Conservation (phyloP, 2,113 vertebrate species). For the Theristicus caerulescens region DNA sequence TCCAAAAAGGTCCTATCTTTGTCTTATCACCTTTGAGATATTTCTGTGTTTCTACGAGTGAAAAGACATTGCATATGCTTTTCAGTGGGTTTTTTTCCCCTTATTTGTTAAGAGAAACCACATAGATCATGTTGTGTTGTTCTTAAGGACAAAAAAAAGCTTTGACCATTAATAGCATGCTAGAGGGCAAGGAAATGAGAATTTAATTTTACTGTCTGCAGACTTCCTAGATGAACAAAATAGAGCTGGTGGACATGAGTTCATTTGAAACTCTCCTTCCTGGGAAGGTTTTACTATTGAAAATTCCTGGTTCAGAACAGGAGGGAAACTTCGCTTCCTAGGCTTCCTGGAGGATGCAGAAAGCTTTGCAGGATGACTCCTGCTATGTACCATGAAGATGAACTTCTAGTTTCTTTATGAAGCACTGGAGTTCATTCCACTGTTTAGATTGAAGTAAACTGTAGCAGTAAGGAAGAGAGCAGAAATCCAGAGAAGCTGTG, state of each 20-base stretch:
- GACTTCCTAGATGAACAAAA: not conserved
- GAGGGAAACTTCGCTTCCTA: not conserved
- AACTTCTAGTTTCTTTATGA: not conserved
- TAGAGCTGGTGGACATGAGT: not conserved
- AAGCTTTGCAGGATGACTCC: not conserved
- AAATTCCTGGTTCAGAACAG: not conserved
- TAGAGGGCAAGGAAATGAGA: not conserved
- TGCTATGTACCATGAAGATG: not conserved
- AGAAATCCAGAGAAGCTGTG: not conserved
- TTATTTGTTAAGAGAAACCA: not conserved
- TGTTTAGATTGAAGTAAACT: not conserved
- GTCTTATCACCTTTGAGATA: not conserved
- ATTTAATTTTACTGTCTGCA: not conserved
- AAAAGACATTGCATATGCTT: not conserved
- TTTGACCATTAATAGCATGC: not conserved
- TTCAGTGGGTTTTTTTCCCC: not conserved
- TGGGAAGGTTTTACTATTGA: not conserved
- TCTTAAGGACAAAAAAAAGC: not conserved
- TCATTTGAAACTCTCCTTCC: not conserved
- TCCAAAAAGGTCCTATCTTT: not conserved
- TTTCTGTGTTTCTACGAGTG: not conserved
- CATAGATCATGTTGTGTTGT: not conserved
- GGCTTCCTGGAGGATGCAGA: not conserved
- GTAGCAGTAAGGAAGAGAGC: not conserved
- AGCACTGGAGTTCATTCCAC: not conserved